Percentiles rank a stretch among this genome's conserved stretches.
Evolutionary conservation across 2,888 invertebrate species (phyloP).

Genomic region (Nephrotoma appendiculata): DNA sequence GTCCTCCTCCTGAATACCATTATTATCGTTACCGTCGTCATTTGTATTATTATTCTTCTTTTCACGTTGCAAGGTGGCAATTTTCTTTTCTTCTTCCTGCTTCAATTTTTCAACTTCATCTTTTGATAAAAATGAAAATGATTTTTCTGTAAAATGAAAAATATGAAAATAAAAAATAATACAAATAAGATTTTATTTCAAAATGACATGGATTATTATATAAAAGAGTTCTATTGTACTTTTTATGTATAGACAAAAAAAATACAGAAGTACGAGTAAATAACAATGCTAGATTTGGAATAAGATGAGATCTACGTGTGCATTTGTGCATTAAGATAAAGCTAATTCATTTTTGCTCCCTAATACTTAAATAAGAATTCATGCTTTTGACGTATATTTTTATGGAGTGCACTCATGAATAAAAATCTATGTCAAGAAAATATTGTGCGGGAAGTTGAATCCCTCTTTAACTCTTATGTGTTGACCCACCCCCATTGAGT

Average conservation of each 20-base stretch:
- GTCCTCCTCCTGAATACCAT: slow-evolving; percentile 14
- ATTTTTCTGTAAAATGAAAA: slow-evolving; percentile 52
- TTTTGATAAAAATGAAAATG: slow-evolving; percentile 84
- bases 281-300: neutral
- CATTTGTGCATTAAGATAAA: neutral
- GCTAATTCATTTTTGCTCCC: neutral
- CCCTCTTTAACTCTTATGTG: too few species aligned
- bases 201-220: neutral
- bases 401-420: too few species aligned
- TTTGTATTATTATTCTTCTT: slow-evolving; percentile 19
- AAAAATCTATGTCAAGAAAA: too few species aligned
- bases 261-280: neutral
- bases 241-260: neutral
- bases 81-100: slow-evolving; percentile 84
- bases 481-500: too few species aligned
- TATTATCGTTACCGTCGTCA: slow-evolving; percentile 16
- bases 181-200: neutral
- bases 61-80: slow-evolving; percentile 42
- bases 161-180: slow-evolving; percentile 12
- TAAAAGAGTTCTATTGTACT: neutral
- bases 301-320: neutral
- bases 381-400: too few species aligned
- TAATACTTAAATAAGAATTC: neutral
- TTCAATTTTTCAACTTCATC: slow-evolving; percentile 89
- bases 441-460: too few species aligned